Conservation (phyloP, 2,888 invertebrate species). For the Julus scandinavius region DNA sequence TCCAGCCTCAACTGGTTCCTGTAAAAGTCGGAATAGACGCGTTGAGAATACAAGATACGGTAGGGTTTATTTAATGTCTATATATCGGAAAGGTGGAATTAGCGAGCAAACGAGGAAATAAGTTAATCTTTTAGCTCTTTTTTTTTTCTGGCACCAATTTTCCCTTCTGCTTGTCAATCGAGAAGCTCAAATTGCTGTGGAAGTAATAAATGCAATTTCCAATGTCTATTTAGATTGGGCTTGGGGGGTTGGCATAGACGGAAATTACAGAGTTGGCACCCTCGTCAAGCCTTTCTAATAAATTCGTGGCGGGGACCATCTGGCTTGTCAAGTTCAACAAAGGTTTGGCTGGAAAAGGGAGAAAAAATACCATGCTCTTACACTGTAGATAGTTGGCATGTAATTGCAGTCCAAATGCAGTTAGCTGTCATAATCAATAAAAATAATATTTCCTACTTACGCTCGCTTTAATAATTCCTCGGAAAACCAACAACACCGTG, state of each 20-base stretch:
- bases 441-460: neutral
- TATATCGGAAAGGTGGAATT: conserved; percentile 7
- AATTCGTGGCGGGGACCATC: conserved; percentile 2
- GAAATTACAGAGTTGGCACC: neutral
- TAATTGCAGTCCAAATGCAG: conserved; percentile 29
- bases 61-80: neutral
- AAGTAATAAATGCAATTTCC: neutral
- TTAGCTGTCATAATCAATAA: conserved; percentile 29
- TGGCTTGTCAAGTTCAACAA: conserved; percentile 19
- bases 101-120: conserved; percentile 17
- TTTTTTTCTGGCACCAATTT: neutral
- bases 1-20: neutral
- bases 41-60: neutral
- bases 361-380: neutral
- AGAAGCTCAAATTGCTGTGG: neutral
- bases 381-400: neutral
- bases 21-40: neutral
- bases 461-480: neutral
- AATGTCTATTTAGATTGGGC: neutral
- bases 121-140: neutral
- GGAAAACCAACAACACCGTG: neutral
- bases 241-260: neutral
- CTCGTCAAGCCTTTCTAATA: neutral
- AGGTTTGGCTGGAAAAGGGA: neutral
- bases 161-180: neutral